These are phyloP conservation scores for Hylaeus volcanicus DNA, from an alignment of 1,140 invertebrate species.

Conservation along the genomic window DNA sequence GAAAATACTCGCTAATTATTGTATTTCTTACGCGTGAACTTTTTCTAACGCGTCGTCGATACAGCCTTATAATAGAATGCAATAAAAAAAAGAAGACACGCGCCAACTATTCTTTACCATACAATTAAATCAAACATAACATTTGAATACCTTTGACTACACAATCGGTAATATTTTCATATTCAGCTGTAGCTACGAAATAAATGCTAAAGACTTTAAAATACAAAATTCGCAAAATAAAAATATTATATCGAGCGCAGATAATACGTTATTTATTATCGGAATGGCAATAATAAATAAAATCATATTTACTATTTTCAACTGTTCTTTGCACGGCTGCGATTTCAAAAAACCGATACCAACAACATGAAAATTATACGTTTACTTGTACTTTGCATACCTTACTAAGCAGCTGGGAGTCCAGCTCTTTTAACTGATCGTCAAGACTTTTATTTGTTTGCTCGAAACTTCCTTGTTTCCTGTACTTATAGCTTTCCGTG, in stretches of 20 bases:
- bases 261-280: background rate
- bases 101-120: constrained; percentile 34
- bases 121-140: constrained; percentile 51
- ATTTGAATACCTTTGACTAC: constrained; percentile 75
- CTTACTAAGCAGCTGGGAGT: constrained; percentile 87
- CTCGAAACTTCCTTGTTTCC: constrained; percentile 85
- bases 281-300: background rate
- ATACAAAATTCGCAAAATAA: constrained; percentile 45
- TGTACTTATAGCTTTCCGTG: constrained; percentile 82
- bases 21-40: background rate
- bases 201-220: constrained; percentile 58
- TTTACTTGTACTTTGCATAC: constrained; percentile 79
- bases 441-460: constrained; percentile 89
- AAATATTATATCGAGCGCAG: constrained; percentile 18
- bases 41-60: background rate
- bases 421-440: constrained; percentile 90
- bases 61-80: no score
- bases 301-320: background rate
- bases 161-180: constrained; percentile 72
- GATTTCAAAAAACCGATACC: background rate
- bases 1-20: no score
- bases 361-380: constrained; percentile 23
- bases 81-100: background rate
- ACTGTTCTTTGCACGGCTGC: background rate
- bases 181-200: constrained; percentile 69